Evolutionary conservation across 2,888 invertebrate genomes (phyloP).

Genomic region (Callimorpha dominula): DNA sequence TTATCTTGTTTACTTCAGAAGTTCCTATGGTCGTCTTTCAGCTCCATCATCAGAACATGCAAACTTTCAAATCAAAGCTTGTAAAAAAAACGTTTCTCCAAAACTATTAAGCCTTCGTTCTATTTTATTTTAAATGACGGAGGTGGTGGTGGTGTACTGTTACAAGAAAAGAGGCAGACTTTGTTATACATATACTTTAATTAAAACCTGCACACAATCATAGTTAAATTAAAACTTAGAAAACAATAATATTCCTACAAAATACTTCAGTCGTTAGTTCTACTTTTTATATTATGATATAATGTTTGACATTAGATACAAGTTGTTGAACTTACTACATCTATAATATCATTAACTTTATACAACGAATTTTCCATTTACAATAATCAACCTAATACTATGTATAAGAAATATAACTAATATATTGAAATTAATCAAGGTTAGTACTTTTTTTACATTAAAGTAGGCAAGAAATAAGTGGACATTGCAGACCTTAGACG

Average conservation of each 20-base stretch:
- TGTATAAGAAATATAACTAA: slow-evolving; percentile 33
- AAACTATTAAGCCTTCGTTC: too few relatives aligned
- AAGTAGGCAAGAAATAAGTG: slow-evolving; percentile 26
- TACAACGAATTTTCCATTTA: slow-evolving; percentile 32
- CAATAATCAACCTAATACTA: slow-evolving; percentile 22
- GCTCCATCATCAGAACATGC: too few relatives aligned
- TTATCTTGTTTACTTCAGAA: too few relatives aligned
- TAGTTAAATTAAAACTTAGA: slow-evolving; percentile 42
- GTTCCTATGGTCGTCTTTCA: too few relatives aligned
- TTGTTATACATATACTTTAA: slow-evolving; percentile 36
- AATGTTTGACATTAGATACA: slow-evolving; percentile 31
- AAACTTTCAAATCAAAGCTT: too few relatives aligned
- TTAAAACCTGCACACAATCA: slow-evolving; percentile 41
- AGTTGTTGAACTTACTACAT: slow-evolving; percentile 14
- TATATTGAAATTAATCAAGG: slow-evolving; percentile 35
- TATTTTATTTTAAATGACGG: too few relatives aligned
- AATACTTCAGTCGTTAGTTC: slow-evolving; percentile 45
- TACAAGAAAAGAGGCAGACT: background rate
- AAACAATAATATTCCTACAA: slow-evolving; percentile 46
- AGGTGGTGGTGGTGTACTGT: too few relatives aligned
- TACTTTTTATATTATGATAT: slow-evolving; percentile 36
- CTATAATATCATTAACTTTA: slow-evolving; percentile 6
- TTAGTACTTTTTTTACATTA: slow-evolving; percentile 34
- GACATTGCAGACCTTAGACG: background rate
- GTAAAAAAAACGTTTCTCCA: too few relatives aligned